Base-by-base conservation (phyloP, 1,140 invertebrate species). In the Micrasema longulum region DNA sequence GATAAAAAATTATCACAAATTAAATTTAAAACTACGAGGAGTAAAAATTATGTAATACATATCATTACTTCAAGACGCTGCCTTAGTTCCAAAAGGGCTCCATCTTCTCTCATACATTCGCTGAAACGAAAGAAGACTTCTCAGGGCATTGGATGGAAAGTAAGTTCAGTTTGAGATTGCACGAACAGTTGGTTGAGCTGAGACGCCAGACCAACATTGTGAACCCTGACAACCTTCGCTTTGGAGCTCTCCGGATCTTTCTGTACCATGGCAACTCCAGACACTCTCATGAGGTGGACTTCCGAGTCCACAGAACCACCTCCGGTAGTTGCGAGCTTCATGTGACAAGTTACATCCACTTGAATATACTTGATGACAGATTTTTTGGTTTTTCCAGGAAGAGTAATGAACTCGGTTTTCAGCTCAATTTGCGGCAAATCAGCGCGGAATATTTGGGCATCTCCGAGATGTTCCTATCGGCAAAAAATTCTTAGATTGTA, bases 141-240 rank as follows among this genome's bases (percentile, higher is more conserved):
- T 84, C 83, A 85, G 62, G 83, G 83, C 53, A 82, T 65, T 4
- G 88, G 88, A 77, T 87, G 80, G 80, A 91, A 90, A 23, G 85
- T 86, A n/a, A 91, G 81, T 79, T 89, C 86, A 22, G 87, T 87
- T 72, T 89, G 85, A 73, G 87, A 88, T 77, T 86, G 85, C 1
- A 87, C 84, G 77, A 90, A 91, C 20, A 91, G 77, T 57, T 90
- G 78, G 77, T 89, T 90, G 20, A 91, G 78, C 76, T 90, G 88
- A 0, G 89, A 90, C 74, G 90, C 89, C 45, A 91, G 79, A 76
- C 89, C 90, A 38, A 91, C 87, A 76, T 89, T 88, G 77, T 87
- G 88, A 6, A 91, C 86, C 76, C 86, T 85, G 9, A 88, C 77
- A 0, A 91, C 79, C 50, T 84, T 82, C 1, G 89, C 88, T 52